Conservation (phyloP, 2,888 invertebrate species). For the Tachystola acroxantha region DNA sequence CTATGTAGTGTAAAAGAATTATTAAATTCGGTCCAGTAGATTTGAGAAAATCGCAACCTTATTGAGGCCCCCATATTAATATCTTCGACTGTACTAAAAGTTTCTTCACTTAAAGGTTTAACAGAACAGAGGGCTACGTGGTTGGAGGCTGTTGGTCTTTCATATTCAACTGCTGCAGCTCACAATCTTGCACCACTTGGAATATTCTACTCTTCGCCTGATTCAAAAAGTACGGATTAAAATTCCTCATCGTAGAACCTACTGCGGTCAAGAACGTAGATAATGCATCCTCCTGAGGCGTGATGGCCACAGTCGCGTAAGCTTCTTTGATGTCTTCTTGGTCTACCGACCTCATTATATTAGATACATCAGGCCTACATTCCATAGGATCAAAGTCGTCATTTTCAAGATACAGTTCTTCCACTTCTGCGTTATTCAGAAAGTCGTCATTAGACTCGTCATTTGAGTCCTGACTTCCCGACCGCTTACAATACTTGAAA, state of each 20-base stretch:
- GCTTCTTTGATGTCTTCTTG: neutral
- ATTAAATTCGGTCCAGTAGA: too few relatives aligned
- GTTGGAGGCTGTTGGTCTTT: constrained; percentile 3
- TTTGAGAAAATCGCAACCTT: too few relatives aligned
- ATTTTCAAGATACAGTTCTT: neutral
- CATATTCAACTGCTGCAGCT: constrained; percentile 16
- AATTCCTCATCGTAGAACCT: constrained; percentile 15
- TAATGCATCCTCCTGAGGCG: neutral
- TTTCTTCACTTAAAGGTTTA: too few relatives aligned
- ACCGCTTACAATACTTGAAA: neutral
- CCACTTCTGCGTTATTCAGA: neutral
- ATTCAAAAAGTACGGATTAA: constrained; percentile 18
- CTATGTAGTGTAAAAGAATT: too few relatives aligned
- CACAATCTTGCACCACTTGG: constrained; percentile 17
- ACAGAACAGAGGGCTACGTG: too few relatives aligned
- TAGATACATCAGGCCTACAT: neutral
- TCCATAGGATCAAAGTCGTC: neutral
- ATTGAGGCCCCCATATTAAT: too few relatives aligned
- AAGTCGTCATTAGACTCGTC: neutral
- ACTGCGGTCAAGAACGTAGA: neutral
- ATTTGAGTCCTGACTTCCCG: neutral
- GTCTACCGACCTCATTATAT: neutral
- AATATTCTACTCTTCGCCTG: constrained; percentile 20
- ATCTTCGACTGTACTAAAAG: too few relatives aligned
- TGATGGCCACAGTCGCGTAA: neutral